Base-by-base conservation (phyloP, 2,888 invertebrate species). In the Muscina levida region DNA sequence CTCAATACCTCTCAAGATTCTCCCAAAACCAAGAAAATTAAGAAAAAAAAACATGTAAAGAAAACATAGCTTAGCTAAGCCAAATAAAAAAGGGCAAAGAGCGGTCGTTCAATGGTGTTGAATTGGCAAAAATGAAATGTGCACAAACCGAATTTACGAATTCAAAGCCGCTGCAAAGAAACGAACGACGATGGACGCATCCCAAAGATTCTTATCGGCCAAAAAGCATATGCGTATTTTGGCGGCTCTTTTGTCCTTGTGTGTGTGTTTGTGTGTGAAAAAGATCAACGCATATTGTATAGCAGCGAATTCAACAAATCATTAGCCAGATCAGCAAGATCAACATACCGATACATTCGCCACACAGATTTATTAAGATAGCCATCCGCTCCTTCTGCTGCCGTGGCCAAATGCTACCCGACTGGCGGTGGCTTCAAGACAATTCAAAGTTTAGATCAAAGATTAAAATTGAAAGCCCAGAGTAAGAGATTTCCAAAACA, bases 281-380 rank as follows among this genome's bases (percentile, higher is more conserved):
- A 15, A 68, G 62, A 62, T 13, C 24, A 39, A 51, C 51, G 42
- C 68, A 42, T 42, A 59, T 51, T 65, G 66, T 22, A 42, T 42
- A 19, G 74, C 67, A 72, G 77, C 77, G 68, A 81, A 81, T 81
- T 81, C 81, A 81, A 81, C 81, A 81, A 81, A 81, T 81, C 81
- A 81, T 81, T 81, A 81, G 81, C 31, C 42, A 77, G 81, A 81
- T 81, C 81, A 77, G 77, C 77, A 74, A 81, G 81, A 81, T 81
- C 81, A 81, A 77, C 77, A 81, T 75, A 57, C 53, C 22, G 48
- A 74, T 71, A 70, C 19, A 37, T 31, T 17, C 37, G 67, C 42
- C 46, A 74, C 70, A 72, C 74, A 81, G 81, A 81, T 81, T 81
- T 81, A 81, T 81, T 81, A 74, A 81, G 81, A 81, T 81, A 81